Evolutionary conservation across 2,888 invertebrate genomes (phyloP), one percentile per base, ranked within the genome.

Genomic region (Rhogogaster chlorosoma): DNA sequence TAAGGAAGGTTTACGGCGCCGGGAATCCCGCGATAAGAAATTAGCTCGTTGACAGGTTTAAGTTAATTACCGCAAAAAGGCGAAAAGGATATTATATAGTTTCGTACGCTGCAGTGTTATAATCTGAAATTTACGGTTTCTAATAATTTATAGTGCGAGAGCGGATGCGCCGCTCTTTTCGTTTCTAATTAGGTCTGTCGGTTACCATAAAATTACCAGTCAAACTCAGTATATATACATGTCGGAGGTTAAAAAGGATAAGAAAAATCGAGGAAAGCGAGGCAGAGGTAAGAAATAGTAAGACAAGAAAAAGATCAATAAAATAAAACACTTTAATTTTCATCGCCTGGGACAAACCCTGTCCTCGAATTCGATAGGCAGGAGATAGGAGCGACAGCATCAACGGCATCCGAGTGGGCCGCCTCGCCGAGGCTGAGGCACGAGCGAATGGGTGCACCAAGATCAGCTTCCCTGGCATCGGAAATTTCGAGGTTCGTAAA

Each of bases 401-500:
- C 38, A 26, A 80, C 29, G 53, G 6, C 49, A 18, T 26, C 15
- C 45, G 49, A 45, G 29, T 36, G 9, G 18, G 57, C 15, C 18
- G 22, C 42, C 15, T n/a, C 32, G 29, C 1, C 4, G 29, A 67
- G 67, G 12, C 32, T 67, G 38, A 22, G 18, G 78, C 80, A 80
- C 57, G 80, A 80, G 80, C 80, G 80, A 80, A 80, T 80, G 80
- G 61, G 36, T 38, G 57, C 36, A 36, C 22, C 80, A 22, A 26
- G 36, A 57, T 36, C 80, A 38, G 80, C 80, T 61, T 64, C 49
- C 42, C 45, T 45, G 83, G 64, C 83, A 57, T 83, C 70, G 83
- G 70, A 83, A 32, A 83, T 83, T 83, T 83, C 70, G 83, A 80
- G 83, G 83, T 70, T 70, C 83, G 83, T 83, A 83, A 83, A 83